These are phyloP conservation scores for Chamaea fasciata DNA, from an alignment of 2,113 vertebrate species.

Conservation along the genomic window DNA sequence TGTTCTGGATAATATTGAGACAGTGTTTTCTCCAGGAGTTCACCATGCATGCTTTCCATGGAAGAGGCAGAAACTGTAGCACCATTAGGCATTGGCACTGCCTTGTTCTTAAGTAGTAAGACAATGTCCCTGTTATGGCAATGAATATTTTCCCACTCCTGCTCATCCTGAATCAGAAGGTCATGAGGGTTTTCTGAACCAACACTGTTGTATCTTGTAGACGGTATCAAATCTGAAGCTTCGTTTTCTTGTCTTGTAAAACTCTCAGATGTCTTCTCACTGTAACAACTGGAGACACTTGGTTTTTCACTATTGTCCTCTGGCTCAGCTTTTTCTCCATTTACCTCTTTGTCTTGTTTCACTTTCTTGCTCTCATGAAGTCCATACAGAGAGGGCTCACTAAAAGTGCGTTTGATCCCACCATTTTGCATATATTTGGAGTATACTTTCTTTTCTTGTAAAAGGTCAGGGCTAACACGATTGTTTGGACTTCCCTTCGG, in stretches of 20 bases:
- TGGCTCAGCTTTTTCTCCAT: constrained; percentile 70
- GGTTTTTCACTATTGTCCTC: constrained; percentile 53
- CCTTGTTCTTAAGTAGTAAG: constrained; percentile 81
- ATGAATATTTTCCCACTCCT: constrained; percentile 74
- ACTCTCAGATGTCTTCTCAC: constrained; percentile 41
- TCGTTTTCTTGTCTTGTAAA: constrained; percentile 59
- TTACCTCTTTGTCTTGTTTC: constrained; percentile 76
- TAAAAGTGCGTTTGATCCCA: constrained; percentile 83
- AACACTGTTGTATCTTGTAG: constrained; percentile 68
- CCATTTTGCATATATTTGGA: constrained; percentile 82
- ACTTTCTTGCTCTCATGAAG: constrained; percentile 81
- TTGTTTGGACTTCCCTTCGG: constrained; percentile 77
- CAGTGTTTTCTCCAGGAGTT: constrained; percentile 87
- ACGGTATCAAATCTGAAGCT: constrained; percentile 65
- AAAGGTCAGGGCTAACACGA: constrained; percentile 67
- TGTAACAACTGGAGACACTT: constrained; percentile 51
- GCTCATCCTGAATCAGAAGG: constrained; percentile 69
- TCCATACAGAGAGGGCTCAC: constrained; percentile 75
- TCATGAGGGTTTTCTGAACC: constrained; percentile 53
- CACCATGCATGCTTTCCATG: constrained; percentile 81
- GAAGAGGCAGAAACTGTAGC: constrained; percentile 85
- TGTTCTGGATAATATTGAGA: constrained; percentile 89
- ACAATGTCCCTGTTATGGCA: constrained; percentile 81
- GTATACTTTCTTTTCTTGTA: constrained; percentile 73
- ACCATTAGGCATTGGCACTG: constrained; percentile 86